Percentiles rank a stretch among this genome's conserved stretches.
These are phyloP conservation scores for Halcyon leucocephala DNA, from an alignment of 2,797 vertebrate genomes.

Conservation along the genomic window DNA sequence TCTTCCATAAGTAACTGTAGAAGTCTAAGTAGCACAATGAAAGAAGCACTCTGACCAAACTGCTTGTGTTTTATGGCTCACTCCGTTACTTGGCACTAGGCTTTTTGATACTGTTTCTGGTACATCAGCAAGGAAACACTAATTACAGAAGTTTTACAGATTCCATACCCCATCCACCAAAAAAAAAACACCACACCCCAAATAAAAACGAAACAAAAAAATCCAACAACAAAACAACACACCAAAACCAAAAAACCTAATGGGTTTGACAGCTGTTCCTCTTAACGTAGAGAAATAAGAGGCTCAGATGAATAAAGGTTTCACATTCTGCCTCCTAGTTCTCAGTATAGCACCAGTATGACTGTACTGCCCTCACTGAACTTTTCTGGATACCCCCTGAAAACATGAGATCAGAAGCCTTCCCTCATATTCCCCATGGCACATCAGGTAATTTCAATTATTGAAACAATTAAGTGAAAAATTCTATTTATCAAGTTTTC, in stretches of 20 bases:
- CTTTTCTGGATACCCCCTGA: background rate
- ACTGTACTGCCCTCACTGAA: background rate
- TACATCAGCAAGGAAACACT: background rate
- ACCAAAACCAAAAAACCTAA: background rate
- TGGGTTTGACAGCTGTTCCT: background rate
- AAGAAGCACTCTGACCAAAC: background rate
- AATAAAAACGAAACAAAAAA: too few species aligned
- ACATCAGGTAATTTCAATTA: background rate
- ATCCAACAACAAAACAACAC: too few species aligned
- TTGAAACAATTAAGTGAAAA: background rate
- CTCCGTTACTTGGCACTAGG: background rate
- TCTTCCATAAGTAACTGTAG: background rate
- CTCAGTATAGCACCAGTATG: background rate
- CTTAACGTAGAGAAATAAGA: background rate
- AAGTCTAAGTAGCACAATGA: background rate
- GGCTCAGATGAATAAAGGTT: background rate
- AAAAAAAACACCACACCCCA: background rate
- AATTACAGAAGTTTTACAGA: background rate
- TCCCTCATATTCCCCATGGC: background rate
- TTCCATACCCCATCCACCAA: accelerated
- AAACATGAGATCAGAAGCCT: background rate
- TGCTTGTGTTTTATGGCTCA: background rate
- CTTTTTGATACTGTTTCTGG: background rate
- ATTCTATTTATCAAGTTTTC: background rate
- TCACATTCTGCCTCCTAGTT: background rate